Base-by-base conservation (phyloP, 2,113 vertebrate species). In the Centropus unirufus region DNA sequence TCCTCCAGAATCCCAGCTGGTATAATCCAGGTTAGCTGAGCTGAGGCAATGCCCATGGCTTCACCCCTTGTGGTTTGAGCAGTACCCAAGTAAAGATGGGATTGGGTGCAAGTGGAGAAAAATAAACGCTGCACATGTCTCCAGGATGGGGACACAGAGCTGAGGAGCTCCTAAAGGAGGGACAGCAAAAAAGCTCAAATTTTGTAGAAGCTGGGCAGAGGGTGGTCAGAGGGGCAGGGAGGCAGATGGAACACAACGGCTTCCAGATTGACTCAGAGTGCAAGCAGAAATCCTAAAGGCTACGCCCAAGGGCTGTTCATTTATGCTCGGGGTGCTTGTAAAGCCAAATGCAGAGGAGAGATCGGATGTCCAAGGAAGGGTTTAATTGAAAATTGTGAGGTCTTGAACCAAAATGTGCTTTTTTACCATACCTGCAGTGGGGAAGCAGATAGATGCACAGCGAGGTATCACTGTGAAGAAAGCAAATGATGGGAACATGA, bases 71-170 rank as follows among this genome's bases (percentile, higher is more conserved):
- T 5, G 0, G 19, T 29, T 23, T 32, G 80, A 36, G 66, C 24
- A 34, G 1, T 6, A 4, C 4, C 5, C 10, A 2, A 6, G 1
- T 3, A 57, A 59, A 1, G 1, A 14, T 0, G 13, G 6, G 12
- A 47, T 14, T 2, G 12, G n/a, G 66, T 9, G 20, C 64, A 12
- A 4, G 18, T 8, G 55, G 40, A 81, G 34, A n/a, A 26, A 63
- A 44, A 19, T 0, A 1, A 17, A 40, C 63, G 34, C 8, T 3
- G 2, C 18, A 6, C 18, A 8, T 3, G 69, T 20, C 21, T 32
- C 39, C 55, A 24, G 69, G 12, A 16, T 11, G 30, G 59, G 24
- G 34, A 32, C 0, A 1, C 5, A 40, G 29, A 40, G 46, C 13
- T 1, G 2, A 18, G 54, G 6, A 42, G 42, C 2, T 54, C 40